Conservation (phyloP, 2,113 vertebrate species). For the Scatophagus argus region DNA sequence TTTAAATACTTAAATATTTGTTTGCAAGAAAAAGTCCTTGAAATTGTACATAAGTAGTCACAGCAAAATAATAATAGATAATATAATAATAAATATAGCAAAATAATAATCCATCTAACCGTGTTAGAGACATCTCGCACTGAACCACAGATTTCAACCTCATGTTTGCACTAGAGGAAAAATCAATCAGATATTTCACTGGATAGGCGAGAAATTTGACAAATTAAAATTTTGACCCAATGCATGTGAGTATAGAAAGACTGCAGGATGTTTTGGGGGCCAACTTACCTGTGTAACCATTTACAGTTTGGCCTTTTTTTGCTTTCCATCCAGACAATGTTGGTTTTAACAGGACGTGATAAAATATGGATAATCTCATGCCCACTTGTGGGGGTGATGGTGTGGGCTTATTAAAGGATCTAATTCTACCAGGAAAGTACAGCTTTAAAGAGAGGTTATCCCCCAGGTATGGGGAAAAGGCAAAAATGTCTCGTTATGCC, state of each 20-base stretch:
- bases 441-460: slow-evolving; percentile 43
- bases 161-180: neutral
- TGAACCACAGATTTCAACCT: neutral
- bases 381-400: slow-evolving; percentile 78
- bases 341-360: slow-evolving; percentile 72
- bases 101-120: neutral
- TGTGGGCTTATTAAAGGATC: slow-evolving; percentile 74
- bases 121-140: neutral
- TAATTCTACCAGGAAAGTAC: slow-evolving; percentile 49
- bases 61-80: no score
- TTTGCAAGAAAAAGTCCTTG: no score
- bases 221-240: no score
- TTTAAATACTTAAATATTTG: no score
- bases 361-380: slow-evolving; percentile 74
- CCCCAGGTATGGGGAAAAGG: slow-evolving; percentile 30
- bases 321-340: slow-evolving; percentile 57
- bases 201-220: no score
- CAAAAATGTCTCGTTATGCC: no score
- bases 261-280: no score
- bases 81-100: no score
- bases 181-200: no score
- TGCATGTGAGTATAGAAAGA: no score
- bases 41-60: no score
- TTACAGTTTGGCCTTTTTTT: slow-evolving; percentile 72
- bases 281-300: no score